Evolutionary conservation across 2,113 vertebrate genomes (phyloP).

Genomic region (Microtus richardsoni): DNA sequence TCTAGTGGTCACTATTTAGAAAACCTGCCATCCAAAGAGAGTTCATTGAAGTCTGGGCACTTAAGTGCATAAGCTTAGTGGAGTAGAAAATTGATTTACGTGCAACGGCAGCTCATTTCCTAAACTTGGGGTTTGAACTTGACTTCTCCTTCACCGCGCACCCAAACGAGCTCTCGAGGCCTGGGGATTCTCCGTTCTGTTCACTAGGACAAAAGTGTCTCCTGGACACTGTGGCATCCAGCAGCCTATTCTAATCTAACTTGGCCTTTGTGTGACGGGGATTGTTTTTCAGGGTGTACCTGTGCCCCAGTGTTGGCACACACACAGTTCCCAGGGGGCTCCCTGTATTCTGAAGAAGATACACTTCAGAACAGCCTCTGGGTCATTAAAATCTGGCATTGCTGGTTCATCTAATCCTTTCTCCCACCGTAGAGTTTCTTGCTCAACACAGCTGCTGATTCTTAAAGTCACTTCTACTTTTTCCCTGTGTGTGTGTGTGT

Average conservation of each 20-base stretch:
- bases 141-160: conserved; percentile 16
- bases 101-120: conserved; percentile 59
- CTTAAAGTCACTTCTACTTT: not conserved
- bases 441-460: not conserved
- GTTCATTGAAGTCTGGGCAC: conserved; percentile 43
- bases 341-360: not conserved
- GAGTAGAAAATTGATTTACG: conserved; percentile 69
- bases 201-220: not conserved
- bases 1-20: conserved; percentile 50
- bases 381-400: not conserved
- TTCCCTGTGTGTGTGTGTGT: not conserved
- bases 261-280: not conserved
- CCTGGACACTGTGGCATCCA: not conserved
- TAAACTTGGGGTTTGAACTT: conserved; percentile 51
- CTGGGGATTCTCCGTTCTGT: not conserved
- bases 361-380: not conserved
- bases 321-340: not conserved
- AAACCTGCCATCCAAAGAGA: conserved; percentile 51
- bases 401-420: not conserved
- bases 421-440: not conserved
- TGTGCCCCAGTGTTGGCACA: rapidly evolving
- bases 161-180: not conserved
- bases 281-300: not conserved
- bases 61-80: conserved; percentile 71
- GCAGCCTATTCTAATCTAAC: not conserved